These are phyloP conservation scores for Hyla sarda DNA, from an alignment of 2,113 vertebrate genomes.

Conservation along the genomic window DNA sequence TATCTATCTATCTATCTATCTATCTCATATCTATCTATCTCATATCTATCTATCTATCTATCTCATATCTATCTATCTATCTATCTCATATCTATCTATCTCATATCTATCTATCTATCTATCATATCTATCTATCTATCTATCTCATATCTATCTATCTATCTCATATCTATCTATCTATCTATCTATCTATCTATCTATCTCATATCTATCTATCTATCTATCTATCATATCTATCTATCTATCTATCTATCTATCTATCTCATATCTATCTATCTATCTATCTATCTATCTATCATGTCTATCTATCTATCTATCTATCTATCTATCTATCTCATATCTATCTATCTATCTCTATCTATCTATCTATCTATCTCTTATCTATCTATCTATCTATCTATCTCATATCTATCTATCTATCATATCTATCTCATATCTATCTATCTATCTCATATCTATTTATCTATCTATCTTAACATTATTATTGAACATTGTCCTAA, in stretches of 20 bases:
- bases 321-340: neutral
- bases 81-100: neutral
- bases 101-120: neutral
- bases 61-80: conserved; percentile 6
- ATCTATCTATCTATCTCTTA: neutral
- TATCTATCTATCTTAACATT: neutral
- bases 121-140: neutral
- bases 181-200: neutral
- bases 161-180: neutral
- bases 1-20: neutral
- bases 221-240: neutral
- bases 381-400: neutral
- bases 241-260: neutral
- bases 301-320: neutral
- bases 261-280: neutral
- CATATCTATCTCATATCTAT: conserved; percentile 10
- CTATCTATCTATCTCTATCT: neutral
- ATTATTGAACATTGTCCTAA: too few species aligned
- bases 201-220: neutral
- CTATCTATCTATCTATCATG: neutral
- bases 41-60: neutral
- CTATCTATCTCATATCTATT: neutral
- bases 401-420: neutral
- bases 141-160: neutral
- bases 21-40: neutral